A percentile compares a stretch with the other conserved stretches of the same genome.
These are phyloP conservation scores for Sycophila sp. DNA, from an alignment of 1,140 invertebrate species.

Conservation along the genomic window DNA sequence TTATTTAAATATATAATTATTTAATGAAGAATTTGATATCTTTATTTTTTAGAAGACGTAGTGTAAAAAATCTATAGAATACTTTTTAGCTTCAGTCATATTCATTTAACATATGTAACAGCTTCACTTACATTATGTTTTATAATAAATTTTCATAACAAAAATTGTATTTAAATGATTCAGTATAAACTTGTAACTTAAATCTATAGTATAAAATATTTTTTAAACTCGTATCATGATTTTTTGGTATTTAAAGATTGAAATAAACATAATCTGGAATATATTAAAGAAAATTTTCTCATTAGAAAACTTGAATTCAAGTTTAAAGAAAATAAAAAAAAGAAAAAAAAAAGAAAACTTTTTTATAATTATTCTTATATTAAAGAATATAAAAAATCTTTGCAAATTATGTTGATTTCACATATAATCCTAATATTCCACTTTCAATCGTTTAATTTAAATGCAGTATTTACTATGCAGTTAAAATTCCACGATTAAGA, in stretches of 20 bases:
- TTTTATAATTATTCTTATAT: slow-evolving; percentile 4
- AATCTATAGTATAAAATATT: slow-evolving; percentile 8
- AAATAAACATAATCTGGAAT: slow-evolving; percentile 24
- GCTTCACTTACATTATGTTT: background rate
- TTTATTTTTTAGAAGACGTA: no score
- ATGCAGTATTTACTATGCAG: no score
- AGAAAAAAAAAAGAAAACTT: slow-evolving; percentile 1
- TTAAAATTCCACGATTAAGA: background rate
- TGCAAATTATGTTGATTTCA: background rate
- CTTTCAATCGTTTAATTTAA: no score
- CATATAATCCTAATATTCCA: background rate
- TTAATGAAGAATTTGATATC: no score
- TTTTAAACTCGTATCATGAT: slow-evolving; percentile 16
- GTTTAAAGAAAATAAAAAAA: background rate
- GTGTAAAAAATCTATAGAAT: no score
- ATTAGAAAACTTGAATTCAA: slow-evolving; percentile 6
- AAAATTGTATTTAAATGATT: slow-evolving; percentile 15
- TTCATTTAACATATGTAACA: slow-evolving; percentile 4
- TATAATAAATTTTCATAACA: background rate
- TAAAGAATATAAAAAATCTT: no score
- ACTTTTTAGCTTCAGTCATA: background rate
- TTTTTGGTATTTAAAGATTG: slow-evolving; percentile 16
- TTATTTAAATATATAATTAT: no score
- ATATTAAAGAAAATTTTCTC: background rate
- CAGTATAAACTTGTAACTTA: background rate